Base-by-base conservation (phyloP, 2,113 vertebrate genomes). In the Neodontobutis hainanensis region DNA sequence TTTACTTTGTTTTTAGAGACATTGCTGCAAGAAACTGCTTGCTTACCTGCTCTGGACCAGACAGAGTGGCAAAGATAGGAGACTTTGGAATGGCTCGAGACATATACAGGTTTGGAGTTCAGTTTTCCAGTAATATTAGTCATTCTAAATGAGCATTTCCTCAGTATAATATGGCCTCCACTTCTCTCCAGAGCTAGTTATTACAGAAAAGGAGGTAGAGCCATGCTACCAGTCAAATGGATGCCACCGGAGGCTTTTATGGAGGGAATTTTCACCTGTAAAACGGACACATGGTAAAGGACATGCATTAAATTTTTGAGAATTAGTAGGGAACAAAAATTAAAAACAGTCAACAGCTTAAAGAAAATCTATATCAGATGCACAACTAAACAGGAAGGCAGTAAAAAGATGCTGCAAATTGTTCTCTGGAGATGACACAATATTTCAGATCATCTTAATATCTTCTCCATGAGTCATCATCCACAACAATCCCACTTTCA, bases 71-170 rank as follows among this genome's bases (percentile, higher is more conserved):
- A 77, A 97, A 97, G 89, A 97, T 94, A 8, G 95, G 96, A 66
- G 95, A 98, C 84, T 98, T 97, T 48, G 94, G 96, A 55, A 96
- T 97, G 96, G 96, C 96, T 34, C 93, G 95, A 67, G 95, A 94
- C 75, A 96, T 96, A 85, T 97, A 96, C 84, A 93, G 94, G 95
- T 96, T 27, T 27, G 19, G 19, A 27, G 3, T 27, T 27, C 74
- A 45, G 78, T 48, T 32, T 11, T 38, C 52, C 35, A 34, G 11
- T 11, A 10, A 12, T 3, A 53, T 12, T n/a, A 36, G 12, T 12
- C 6, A n/a, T 14, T 27, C 19, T 27, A 27, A 35, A 34, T 7
- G 5, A 55, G 14, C 34, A 4, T 53, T 5, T 55, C 8, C 6
- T 16, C 12, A 52, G 44, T 64, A 4, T 7, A n/a, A 59, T 52